phyloP scores from a whole-genome alignment of 2,888 invertebrate genomes.

The Antitype chi region DNA sequence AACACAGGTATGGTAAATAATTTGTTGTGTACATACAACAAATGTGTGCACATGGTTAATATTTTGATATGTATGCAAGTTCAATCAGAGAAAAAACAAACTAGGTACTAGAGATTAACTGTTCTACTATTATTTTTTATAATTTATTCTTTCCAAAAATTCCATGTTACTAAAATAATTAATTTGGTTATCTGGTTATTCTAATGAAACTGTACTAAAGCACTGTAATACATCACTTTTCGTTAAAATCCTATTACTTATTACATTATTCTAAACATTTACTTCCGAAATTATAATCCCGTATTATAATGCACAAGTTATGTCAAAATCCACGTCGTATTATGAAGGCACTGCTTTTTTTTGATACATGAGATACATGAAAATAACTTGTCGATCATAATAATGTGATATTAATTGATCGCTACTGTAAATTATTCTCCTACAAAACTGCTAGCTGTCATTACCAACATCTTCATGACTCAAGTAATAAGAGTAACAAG shows the following conservation, averaged over 20 bases:
- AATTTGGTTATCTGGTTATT: slow-evolving; percentile 30
- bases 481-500: slow-evolving; percentile 33
- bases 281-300: slow-evolving; percentile 68
- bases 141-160: slow-evolving; percentile 20
- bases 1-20: slow-evolving; percentile 11
- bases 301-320: slow-evolving; percentile 65
- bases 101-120: neutral
- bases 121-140: neutral
- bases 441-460: slow-evolving; percentile 57
- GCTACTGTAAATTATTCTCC: slow-evolving; percentile 52
- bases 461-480: slow-evolving; percentile 16
- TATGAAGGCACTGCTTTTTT: slow-evolving; percentile 86
- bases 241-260: slow-evolving; percentile 59
- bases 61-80: slow-evolving; percentile 59
- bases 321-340: slow-evolving; percentile 77
- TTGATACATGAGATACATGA: slow-evolving; percentile 51
- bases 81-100: slow-evolving; percentile 35
- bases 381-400: slow-evolving; percentile 65
- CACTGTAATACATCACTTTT: slow-evolving; percentile 51
- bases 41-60: slow-evolving; percentile 27
- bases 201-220: slow-evolving; percentile 41
- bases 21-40: slow-evolving; percentile 4
- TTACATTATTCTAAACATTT: slow-evolving; percentile 64
- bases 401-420: slow-evolving; percentile 70
- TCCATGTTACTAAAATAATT: slow-evolving; percentile 47